These are phyloP conservation scores for Rhabditophanes sp. DNA, from an alignment of 2,888 invertebrate genomes.

Conservation along the genomic window DNA sequence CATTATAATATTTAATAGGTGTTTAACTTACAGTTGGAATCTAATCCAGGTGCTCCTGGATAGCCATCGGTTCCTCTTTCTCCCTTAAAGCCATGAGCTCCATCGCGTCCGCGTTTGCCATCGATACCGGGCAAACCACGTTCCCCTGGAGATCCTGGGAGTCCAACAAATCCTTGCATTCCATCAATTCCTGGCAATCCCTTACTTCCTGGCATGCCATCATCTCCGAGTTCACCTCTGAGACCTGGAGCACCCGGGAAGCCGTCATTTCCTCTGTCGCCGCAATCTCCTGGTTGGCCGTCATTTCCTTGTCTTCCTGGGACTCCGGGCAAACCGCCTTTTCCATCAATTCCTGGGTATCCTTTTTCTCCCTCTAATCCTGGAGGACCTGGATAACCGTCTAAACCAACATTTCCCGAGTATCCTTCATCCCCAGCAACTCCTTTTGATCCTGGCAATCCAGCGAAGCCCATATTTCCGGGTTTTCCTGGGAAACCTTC, in stretches of 20 bases:
- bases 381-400: too few species aligned
- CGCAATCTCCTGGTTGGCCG: constrained; percentile 51
- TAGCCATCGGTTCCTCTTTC: constrained; percentile 22
- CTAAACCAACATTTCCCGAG: too few species aligned
- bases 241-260: constrained; percentile 12
- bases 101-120: constrained; percentile 28
- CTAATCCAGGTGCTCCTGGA: constrained; percentile 23
- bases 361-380: not conserved
- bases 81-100: constrained; percentile 16
- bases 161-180: constrained; percentile 22
- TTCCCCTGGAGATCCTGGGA: constrained; percentile 32
- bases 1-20: too few species aligned
- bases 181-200: constrained; percentile 22
- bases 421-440: too few species aligned
- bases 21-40: too few species aligned
- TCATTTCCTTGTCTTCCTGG: constrained; percentile 45
- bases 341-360: not conserved
- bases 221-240: constrained; percentile 8
- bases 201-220: constrained; percentile 19
- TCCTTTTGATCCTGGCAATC: too few species aligned
- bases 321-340: not conserved
- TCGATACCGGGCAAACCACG: constrained; percentile 25
- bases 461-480: too few species aligned
- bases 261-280: constrained; percentile 26
- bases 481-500: too few species aligned